These are phyloP conservation scores for Eriocheir sinensis DNA, from an alignment of 1,140 invertebrate species.

Conservation along the genomic window DNA sequence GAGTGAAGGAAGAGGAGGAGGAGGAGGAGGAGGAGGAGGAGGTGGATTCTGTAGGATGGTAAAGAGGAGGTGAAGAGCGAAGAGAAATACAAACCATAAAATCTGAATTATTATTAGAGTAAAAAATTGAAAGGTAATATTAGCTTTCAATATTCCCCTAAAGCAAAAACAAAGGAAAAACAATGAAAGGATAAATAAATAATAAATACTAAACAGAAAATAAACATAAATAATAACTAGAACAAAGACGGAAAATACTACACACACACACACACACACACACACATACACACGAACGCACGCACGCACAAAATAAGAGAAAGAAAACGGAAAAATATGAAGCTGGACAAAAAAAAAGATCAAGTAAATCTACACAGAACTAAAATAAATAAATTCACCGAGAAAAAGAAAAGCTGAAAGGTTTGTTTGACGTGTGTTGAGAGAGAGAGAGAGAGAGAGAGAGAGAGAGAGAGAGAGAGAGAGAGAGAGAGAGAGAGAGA, in stretches of 20 bases:
- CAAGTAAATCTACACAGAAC: neutral
- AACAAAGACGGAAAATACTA: too few species aligned
- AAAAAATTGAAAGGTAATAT: too few species aligned
- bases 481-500: constrained; percentile 18
- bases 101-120: too few species aligned
- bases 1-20: neutral
- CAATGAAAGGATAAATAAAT: neutral
- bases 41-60: neutral
- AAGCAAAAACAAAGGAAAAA: neutral
- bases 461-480: constrained; percentile 35
- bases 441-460: neutral
- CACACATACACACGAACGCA: neutral
- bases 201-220: neutral
- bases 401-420: neutral
- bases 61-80: neutral
- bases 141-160: too few species aligned
- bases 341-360: neutral
- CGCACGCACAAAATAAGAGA: neutral
- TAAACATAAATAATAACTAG: neutral
- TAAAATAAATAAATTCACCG: too few species aligned
- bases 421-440: too few species aligned
- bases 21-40: neutral
- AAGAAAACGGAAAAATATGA: neutral
- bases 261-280: neutral
- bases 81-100: neutral